phyloP scores from a whole-genome alignment of 2,113 vertebrate genomes.

The Tursiops truncatus region DNA sequence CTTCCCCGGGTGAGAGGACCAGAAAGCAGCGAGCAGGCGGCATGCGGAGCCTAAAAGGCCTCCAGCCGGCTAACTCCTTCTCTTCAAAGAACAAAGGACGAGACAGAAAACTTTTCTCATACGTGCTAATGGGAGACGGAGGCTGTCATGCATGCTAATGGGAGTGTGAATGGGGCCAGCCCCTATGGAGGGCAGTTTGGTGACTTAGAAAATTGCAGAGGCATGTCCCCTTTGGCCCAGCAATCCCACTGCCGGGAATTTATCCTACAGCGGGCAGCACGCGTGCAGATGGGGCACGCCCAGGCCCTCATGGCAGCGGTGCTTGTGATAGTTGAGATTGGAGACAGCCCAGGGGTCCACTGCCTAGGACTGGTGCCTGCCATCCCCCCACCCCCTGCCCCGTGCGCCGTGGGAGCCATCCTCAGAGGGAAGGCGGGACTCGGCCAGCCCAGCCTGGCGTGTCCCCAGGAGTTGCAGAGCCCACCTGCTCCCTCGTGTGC shows the following conservation, averaged over 20 bases:
- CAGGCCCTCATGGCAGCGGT: neutral
- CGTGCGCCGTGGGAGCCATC: accelerated
- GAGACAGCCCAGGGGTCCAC: neutral
- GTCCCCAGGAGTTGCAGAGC: accelerated
- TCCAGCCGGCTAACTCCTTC: neutral
- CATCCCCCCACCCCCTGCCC: too few species aligned
- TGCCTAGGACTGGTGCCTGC: too few species aligned
- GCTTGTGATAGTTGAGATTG: neutral
- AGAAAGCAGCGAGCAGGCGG: too few species aligned
- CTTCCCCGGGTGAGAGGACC: neutral
- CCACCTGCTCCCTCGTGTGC: neutral
- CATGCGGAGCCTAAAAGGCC: accelerated
- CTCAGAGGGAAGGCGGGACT: neutral
- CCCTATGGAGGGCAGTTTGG: neutral
- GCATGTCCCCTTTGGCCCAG: neutral
- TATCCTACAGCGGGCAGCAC: neutral
- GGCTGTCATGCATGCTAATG: neutral
- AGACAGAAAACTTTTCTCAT: neutral
- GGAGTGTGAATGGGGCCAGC: neutral
- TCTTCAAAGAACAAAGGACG: neutral
- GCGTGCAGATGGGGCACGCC: accelerated
- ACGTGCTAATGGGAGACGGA: neutral
- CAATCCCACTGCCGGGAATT: accelerated
- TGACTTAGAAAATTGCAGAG: neutral
- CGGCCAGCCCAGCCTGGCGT: neutral